A percentile compares a stretch with the other conserved stretches of the same genome.
These are phyloP conservation scores for Apamea anceps DNA, from an alignment of 2,888 invertebrate species.

Conservation along the genomic window DNA sequence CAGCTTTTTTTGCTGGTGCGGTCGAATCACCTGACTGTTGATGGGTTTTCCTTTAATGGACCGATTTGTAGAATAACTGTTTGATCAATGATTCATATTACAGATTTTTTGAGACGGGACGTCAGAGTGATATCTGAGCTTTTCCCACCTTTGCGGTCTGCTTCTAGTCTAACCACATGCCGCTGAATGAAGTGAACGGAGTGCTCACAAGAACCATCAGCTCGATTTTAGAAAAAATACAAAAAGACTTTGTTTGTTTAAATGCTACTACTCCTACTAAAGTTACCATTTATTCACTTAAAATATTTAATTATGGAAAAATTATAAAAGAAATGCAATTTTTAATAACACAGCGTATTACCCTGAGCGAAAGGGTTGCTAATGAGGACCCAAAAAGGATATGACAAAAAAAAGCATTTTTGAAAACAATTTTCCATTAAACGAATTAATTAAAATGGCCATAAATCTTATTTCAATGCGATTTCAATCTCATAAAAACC, in stretches of 20 bases:
- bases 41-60: constrained; percentile 39
- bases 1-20: constrained; percentile 42
- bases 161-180: background rate
- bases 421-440: background rate
- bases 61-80: constrained; percentile 37
- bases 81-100: constrained; percentile 17
- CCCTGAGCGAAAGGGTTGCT: background rate
- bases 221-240: background rate
- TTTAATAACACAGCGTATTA: background rate
- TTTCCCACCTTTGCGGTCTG: background rate
- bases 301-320: background rate
- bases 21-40: constrained; percentile 42
- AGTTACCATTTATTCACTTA: too few relatives aligned
- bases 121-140: background rate
- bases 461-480: background rate
- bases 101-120: background rate
- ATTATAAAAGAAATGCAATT: background rate
- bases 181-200: background rate
- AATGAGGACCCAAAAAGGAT: background rate
- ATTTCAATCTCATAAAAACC: background rate
- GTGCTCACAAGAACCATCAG: background rate
- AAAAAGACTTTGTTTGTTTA: too few relatives aligned
- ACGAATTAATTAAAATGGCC: background rate
- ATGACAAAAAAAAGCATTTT: background rate
- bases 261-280: too few relatives aligned